Percentiles rank a stretch among this genome's conserved stretches.
These are phyloP conservation scores for Sternarchorhynchus goeldii DNA, from an alignment of 2,797 vertebrate species.

Conservation along the genomic window DNA sequence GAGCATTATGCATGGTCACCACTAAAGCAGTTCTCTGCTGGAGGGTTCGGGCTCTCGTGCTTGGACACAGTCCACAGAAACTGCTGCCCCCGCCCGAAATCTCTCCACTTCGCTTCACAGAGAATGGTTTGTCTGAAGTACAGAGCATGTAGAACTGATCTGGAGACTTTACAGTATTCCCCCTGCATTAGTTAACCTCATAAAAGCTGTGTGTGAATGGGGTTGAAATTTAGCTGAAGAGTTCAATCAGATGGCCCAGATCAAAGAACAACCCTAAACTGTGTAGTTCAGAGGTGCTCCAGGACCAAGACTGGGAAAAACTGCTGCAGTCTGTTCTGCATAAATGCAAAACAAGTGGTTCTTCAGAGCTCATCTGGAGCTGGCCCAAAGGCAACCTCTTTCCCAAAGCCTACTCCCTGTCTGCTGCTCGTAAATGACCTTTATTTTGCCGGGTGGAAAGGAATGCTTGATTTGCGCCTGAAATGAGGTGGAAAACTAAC, in stretches of 20 bases:
- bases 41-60: neutral
- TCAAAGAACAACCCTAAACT: neutral
- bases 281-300: neutral
- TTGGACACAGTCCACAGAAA: slow-evolving; percentile 9
- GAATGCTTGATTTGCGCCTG: slow-evolving; percentile 64
- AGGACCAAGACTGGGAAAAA: slow-evolving; percentile 5
- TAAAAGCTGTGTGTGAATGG: too few species aligned
- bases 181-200: too few species aligned
- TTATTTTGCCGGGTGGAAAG: slow-evolving; percentile 54
- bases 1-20: slow-evolving; percentile 59
- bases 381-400: slow-evolving; percentile 40
- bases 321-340: neutral
- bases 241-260: neutral
- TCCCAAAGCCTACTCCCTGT: slow-evolving; percentile 45
- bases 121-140: neutral
- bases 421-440: slow-evolving; percentile 58
- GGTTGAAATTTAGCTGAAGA: neutral
- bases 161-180: too few species aligned
- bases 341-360: slow-evolving; percentile 15
- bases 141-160: too few species aligned
- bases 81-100: neutral
- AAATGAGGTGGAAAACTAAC: slow-evolving; percentile 71
- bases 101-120: slow-evolving; percentile 2
- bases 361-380: slow-evolving; percentile 32
- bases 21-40: slow-evolving; percentile 47